Evolutionary conservation across 2,888 invertebrate species (phyloP).

Genomic region (Pardosa pseudoannulata): DNA sequence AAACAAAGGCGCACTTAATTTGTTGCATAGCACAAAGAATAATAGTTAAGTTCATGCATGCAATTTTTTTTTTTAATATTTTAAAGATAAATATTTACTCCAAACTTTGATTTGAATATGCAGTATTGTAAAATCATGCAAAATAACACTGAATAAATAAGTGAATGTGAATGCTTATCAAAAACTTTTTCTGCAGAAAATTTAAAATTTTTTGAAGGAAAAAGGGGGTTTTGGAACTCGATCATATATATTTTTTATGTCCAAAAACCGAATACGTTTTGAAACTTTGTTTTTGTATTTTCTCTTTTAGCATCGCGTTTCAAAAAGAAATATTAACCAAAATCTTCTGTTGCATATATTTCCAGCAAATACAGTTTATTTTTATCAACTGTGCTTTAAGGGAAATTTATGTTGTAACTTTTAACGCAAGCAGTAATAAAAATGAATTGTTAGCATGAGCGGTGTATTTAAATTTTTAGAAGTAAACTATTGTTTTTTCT

Average conservation of each 20-base stretch:
- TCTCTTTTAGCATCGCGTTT: background rate
- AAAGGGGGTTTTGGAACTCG: background rate
- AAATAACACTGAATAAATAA: background rate
- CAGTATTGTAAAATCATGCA: background rate
- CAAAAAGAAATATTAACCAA: constrained; percentile 3
- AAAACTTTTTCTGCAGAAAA: background rate
- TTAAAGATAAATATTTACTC: too few species aligned
- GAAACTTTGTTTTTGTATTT: background rate
- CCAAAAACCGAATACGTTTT: background rate
- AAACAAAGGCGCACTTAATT: too few species aligned
- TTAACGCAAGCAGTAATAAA: background rate
- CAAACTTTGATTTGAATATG: background rate
- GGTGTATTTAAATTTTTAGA: background rate
- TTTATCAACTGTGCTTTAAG: background rate
- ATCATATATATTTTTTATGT: background rate
- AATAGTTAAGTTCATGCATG: too few species aligned
- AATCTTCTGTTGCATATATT: constrained; percentile 7
- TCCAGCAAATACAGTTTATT: background rate
- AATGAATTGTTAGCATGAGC: background rate
- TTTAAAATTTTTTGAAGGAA: background rate
- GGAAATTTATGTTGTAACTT: background rate
- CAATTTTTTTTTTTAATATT: too few species aligned
- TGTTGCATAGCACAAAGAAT: too few species aligned
- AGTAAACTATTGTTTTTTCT: background rate
- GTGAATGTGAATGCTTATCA: background rate